A percentile compares a stretch with the other conserved stretches of the same genome.
Conservation (phyloP, 2,888 invertebrate genomes). For the Antheraea assamensis region DNA sequence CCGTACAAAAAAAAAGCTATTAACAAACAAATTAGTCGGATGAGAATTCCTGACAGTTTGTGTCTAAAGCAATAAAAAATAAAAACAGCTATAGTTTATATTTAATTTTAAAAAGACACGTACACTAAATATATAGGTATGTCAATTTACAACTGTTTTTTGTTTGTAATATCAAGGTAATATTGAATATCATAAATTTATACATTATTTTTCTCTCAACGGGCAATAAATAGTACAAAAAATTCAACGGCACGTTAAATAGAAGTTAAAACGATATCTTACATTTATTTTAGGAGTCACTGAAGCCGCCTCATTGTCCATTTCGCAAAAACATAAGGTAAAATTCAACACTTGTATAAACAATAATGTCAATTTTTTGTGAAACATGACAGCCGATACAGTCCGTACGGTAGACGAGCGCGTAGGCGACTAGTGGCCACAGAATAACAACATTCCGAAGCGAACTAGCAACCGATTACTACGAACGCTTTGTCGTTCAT, state of each 20-base stretch:
- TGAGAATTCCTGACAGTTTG: no score
- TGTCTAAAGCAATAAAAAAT: no score
- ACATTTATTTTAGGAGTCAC: background rate
- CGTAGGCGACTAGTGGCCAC: background rate
- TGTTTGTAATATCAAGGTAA: background rate
- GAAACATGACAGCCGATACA: background rate
- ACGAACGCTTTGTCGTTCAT: background rate
- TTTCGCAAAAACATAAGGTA: background rate
- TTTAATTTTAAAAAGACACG: background rate
- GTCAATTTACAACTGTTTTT: background rate
- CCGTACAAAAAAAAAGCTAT: no score
- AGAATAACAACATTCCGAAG: no score
- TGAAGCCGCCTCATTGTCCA: background rate
- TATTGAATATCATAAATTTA: no score
- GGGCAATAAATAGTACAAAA: background rate
- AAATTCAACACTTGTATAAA: background rate
- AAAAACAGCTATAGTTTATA: background rate
- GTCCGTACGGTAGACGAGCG: background rate
- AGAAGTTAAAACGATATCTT: background rate
- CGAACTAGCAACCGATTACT: background rate
- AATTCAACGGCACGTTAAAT: background rate
- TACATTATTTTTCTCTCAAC: no score
- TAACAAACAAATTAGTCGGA: no score
- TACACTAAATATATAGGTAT: background rate
- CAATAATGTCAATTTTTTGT: background rate